Conservation (phyloP, 2,888 invertebrate species). For the Polymixis flavicincta region DNA sequence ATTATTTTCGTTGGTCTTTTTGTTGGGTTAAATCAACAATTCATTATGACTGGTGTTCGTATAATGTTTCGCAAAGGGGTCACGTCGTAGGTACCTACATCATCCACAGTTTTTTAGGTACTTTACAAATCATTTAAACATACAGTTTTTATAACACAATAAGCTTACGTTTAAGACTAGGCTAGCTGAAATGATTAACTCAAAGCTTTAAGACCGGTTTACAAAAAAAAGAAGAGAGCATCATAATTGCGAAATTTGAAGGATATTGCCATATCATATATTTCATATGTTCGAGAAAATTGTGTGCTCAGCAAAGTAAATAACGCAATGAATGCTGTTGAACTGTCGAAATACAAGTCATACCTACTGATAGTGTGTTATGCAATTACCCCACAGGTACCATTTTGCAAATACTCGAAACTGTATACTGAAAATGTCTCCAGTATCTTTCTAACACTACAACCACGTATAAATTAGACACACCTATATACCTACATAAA, state of each 20-base stretch:
- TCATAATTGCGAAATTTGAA: too few species aligned
- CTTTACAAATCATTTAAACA: neutral
- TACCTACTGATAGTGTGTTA: too few species aligned
- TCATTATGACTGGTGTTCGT: neutral
- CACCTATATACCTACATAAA: neutral
- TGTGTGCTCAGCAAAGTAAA: too few species aligned
- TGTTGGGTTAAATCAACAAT: constrained; percentile 10
- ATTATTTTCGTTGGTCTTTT: constrained; percentile 26
- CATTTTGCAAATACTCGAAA: neutral
- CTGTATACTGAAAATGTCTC: neutral
- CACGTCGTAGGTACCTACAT: neutral
- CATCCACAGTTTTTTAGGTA: neutral
- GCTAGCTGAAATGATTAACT: neutral
- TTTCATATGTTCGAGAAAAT: too few species aligned
- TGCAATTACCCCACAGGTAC: neutral
- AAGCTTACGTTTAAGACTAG: too few species aligned
- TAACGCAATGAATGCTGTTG: too few species aligned
- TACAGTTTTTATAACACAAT: neutral
- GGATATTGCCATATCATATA: too few species aligned
- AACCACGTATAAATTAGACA: neutral
- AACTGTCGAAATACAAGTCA: too few species aligned
- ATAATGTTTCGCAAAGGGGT: neutral
- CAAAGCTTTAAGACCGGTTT: neutral
- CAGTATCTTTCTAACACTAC: neutral
- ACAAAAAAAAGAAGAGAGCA: neutral